Conservation (phyloP, 1,140 invertebrate genomes). For the Aphidius ervi region DNA sequence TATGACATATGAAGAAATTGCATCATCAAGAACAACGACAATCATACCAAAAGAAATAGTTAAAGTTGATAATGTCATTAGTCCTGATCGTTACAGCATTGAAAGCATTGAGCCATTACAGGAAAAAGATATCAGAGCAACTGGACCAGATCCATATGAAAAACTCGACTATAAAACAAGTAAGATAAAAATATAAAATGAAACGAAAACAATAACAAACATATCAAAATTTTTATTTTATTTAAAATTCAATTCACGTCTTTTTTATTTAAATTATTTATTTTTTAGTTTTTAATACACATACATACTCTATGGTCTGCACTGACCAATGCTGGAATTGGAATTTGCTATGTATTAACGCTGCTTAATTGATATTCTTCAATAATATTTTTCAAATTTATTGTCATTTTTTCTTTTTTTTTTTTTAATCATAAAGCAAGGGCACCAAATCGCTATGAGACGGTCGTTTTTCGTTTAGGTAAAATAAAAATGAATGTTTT, state of each 20-base stretch:
- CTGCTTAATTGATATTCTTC: not conserved
- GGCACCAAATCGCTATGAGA: conserved; percentile 51
- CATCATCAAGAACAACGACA: conserved; percentile 37
- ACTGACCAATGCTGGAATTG: not conserved
- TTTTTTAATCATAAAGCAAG: conserved; percentile 44
- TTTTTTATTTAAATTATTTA: too few species aligned
- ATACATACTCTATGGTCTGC: too few species aligned
- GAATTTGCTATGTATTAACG: not conserved
- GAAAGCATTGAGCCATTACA: conserved; percentile 48
- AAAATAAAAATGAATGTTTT: conserved; percentile 35
- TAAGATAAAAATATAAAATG: conserved; percentile 30
- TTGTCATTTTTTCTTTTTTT: conserved; percentile 17
- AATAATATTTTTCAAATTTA: too few species aligned
- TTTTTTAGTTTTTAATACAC: too few species aligned
- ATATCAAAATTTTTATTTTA: not conserved
- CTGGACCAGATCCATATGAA: conserved; percentile 55
- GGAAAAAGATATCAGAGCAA: conserved; percentile 51
- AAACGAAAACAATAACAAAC: not conserved
- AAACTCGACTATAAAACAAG: conserved; percentile 54
- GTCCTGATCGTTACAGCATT: conserved; percentile 44
- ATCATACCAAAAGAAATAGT: conserved; percentile 30
- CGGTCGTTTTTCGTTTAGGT: conserved; percentile 53
- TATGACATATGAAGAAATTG: conserved; percentile 52
- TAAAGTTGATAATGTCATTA: conserved; percentile 36
- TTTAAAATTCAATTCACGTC: too few species aligned